Conservation (phyloP, 2,797 vertebrate species). For the Spheniscus humboldti region DNA sequence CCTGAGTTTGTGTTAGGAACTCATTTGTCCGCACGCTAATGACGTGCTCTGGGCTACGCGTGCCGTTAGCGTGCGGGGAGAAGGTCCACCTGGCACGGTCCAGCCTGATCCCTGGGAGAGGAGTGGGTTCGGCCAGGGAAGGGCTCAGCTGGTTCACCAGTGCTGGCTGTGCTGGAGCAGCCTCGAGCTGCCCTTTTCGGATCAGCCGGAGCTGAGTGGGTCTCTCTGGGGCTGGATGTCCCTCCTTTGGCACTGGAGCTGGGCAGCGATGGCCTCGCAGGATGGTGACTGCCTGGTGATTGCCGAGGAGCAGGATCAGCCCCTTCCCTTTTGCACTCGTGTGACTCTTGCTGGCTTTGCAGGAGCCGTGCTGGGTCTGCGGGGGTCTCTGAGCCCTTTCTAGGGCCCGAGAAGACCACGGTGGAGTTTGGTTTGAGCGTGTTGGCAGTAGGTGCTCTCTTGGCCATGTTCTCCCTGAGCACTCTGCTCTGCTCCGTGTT, state of each 20-base stretch:
- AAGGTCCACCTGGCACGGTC: background rate
- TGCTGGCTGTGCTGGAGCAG: background rate
- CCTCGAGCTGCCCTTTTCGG: background rate
- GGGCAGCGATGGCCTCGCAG: fast-evolving
- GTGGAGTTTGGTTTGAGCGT: background rate
- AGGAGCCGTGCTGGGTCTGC: background rate
- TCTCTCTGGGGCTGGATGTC: background rate
- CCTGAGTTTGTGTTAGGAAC: background rate
- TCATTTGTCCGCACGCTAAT: background rate
- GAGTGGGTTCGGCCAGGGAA: background rate
- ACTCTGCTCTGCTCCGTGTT: background rate
- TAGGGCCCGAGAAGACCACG: fast-evolving
- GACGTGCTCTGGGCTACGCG: background rate
- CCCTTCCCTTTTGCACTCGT: background rate
- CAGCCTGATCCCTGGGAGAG: background rate
- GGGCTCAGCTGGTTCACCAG: background rate
- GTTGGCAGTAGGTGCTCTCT: background rate
- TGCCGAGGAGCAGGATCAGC: background rate
- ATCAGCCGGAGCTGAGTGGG: background rate
- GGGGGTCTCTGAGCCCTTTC: background rate
- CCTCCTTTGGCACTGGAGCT: background rate
- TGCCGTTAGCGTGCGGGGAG: background rate
- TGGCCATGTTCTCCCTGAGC: background rate
- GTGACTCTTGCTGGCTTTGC: background rate
- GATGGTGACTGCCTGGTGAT: background rate